phyloP scores from a whole-genome alignment of 2,888 invertebrate genomes.

The Doris montereyensis region DNA sequence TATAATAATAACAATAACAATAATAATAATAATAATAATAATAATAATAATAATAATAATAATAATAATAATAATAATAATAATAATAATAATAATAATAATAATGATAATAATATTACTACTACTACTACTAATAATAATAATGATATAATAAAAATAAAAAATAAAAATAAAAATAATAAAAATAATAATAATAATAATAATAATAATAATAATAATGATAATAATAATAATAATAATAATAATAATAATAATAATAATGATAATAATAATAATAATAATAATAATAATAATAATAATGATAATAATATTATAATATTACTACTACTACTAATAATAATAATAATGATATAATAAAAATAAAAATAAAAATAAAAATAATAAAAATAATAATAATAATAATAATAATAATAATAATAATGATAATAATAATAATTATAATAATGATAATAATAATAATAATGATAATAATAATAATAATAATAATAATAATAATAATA shows the following conservation, averaged over 20 bases:
- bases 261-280: background rate
- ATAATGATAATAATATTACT: background rate
- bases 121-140: background rate
- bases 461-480: background rate
- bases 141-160: too few species aligned
- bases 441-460: background rate
- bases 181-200: background rate
- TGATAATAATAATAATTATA: background rate
- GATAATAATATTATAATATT: background rate
- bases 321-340: background rate
- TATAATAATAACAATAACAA: background rate
- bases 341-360: slow-evolving; percentile 2
- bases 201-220: background rate
- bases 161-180: background rate
- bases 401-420: slow-evolving; percentile 12
- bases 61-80: background rate
- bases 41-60: background rate
- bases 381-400: slow-evolving; percentile 7
- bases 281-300: background rate
- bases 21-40: background rate
- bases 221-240: background rate
- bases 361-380: slow-evolving; percentile 4
- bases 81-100: background rate
- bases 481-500: background rate
- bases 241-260: background rate